Evolutionary conservation across 2,113 vertebrate genomes (phyloP).

Genomic region (Acrocephalus kingi): DNA sequence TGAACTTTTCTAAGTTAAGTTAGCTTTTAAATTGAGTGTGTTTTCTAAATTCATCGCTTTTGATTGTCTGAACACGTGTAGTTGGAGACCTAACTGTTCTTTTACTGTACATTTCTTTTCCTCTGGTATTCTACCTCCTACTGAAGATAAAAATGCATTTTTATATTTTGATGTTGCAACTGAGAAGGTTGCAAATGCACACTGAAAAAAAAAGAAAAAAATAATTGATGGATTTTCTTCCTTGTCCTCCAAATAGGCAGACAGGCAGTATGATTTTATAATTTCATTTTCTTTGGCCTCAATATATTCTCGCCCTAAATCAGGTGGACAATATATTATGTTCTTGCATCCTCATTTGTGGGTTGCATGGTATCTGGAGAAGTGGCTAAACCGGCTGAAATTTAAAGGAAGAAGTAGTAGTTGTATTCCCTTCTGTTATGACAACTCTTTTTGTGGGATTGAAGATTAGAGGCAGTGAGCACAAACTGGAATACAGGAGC

Average conservation of each 20-base stretch:
- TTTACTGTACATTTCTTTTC: neutral
- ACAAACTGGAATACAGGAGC: neutral
- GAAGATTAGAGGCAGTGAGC: neutral
- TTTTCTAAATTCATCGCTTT: neutral
- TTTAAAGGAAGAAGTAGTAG: neutral
- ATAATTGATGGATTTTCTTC: neutral
- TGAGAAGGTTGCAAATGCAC: neutral
- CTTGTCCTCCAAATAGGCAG: neutral
- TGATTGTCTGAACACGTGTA: neutral
- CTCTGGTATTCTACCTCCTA: neutral
- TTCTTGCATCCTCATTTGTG: neutral
- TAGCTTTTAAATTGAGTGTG: neutral
- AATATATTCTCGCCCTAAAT: neutral
- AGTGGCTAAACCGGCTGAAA: neutral
- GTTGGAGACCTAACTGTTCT: neutral
- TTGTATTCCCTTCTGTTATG: neutral
- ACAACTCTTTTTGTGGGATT: neutral
- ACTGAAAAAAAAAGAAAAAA: neutral
- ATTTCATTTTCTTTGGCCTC: neutral
- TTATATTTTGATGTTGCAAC: neutral
- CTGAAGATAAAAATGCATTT: neutral
- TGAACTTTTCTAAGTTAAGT: neutral
- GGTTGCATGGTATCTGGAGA: neutral
- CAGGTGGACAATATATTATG: neutral
- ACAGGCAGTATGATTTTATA: neutral